These are phyloP conservation scores for Coelopa frigida DNA, from an alignment of 1,140 invertebrate genomes.

Conservation along the genomic window DNA sequence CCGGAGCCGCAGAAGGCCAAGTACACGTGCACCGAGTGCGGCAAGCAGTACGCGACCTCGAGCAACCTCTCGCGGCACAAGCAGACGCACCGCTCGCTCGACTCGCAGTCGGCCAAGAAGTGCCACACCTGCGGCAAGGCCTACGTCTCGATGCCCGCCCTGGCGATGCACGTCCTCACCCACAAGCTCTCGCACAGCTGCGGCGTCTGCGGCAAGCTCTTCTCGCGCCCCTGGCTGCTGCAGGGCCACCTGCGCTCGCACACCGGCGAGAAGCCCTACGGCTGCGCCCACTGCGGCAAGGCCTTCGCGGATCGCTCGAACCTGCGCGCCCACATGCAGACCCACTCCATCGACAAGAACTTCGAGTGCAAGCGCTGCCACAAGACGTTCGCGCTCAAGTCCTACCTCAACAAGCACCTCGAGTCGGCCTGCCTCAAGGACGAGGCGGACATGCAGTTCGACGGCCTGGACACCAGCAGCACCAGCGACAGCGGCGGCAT, in stretches of 20 bases:
- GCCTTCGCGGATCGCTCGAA: conserved; percentile 70
- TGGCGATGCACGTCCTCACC: conserved; percentile 95
- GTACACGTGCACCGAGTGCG: conserved; percentile 91
- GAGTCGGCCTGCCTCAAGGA: conserved; percentile 74
- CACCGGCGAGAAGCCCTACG: conserved; percentile 60
- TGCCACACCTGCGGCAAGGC: conserved; percentile 92
- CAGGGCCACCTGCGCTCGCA: conserved; percentile 70
- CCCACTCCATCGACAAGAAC: conserved; percentile 83
- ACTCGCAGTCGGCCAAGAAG: conserved; percentile 86
- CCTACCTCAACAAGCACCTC: conserved; percentile 94
- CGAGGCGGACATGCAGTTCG: conserved; percentile 15
- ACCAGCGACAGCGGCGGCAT: conserved; percentile 37
- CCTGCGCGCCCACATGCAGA: conserved; percentile 89
- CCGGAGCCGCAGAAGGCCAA: conserved; percentile 47
- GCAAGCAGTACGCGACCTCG: conserved; percentile 93
- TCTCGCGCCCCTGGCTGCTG: conserved; percentile 87
- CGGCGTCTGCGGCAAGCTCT: conserved; percentile 85
- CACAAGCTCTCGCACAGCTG: conserved; percentile 87
- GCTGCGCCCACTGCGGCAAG: conserved; percentile 57
- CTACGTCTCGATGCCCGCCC: conserved; percentile 95
- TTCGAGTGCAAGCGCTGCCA: conserved; percentile 83
- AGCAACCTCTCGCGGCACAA: conserved; percentile 95
- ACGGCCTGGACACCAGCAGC: conserved; percentile 14
- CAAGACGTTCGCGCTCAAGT: conserved; percentile 93
- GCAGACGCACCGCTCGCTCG: conserved; percentile 90